phyloP scores from a whole-genome alignment of 2,888 invertebrate genomes.

The Drosophila macrothrix region DNA sequence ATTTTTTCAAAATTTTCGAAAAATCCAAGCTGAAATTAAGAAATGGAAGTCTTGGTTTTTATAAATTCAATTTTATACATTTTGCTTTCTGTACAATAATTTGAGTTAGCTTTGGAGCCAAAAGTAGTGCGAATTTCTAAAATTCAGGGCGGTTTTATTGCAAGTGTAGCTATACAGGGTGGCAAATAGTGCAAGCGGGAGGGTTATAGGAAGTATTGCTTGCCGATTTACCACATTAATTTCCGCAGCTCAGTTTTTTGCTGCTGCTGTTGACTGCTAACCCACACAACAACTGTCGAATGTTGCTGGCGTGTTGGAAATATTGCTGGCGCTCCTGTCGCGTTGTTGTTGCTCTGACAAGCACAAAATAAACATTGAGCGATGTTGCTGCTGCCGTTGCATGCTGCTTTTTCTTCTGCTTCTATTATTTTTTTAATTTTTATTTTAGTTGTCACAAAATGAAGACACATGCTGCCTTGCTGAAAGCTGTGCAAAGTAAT shows the following conservation, averaged over 20 bases:
- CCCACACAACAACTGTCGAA: slow-evolving; percentile 37
- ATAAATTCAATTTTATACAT: no score
- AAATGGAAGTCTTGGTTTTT: no score
- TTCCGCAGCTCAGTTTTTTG: slow-evolving; percentile 57
- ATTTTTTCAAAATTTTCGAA: no score
- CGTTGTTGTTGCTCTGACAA: slow-evolving; percentile 64
- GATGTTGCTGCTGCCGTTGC: slow-evolving; percentile 36
- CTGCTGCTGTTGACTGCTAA: slow-evolving; percentile 50
- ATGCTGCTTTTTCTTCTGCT: slow-evolving; percentile 8
- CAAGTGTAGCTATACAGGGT: not conserved
- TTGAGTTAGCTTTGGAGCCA: not conserved
- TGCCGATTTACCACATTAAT: slow-evolving; percentile 80
- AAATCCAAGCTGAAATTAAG: no score
- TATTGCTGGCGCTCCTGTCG: slow-evolving; percentile 57
- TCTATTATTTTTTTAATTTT: slow-evolving; percentile 4
- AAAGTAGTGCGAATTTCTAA: not conserved
- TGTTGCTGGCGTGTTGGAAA: slow-evolving; percentile 51
- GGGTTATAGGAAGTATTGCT: slow-evolving; percentile 2
- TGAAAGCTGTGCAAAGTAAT: slow-evolving; percentile 83
- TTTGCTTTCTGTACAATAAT: no score
- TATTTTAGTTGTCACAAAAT: slow-evolving; percentile 68
- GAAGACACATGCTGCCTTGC: slow-evolving; percentile 81
- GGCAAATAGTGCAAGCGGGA: not conserved
- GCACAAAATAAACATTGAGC: slow-evolving; percentile 69
- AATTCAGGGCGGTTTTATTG: not conserved